Evolutionary conservation across 2,888 invertebrate species (phyloP).

Genomic region (Cephus spinipes): DNA sequence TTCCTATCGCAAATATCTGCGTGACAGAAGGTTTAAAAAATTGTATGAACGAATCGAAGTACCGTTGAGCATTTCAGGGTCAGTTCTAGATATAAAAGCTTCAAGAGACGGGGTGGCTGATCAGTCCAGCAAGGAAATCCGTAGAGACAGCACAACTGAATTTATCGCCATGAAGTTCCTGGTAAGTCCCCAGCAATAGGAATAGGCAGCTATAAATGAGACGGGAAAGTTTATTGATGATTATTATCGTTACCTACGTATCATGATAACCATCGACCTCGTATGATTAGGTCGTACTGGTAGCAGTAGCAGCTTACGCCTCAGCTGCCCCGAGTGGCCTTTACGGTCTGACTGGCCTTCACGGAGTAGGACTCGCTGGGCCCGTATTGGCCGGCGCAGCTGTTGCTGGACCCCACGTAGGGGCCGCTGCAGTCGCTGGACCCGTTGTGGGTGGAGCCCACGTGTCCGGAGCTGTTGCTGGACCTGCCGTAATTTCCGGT

Average conservation of each 20-base stretch:
- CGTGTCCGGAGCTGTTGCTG: slow-evolving; percentile 35
- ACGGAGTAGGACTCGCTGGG: slow-evolving; percentile 22
- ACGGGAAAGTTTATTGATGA: too few relatives aligned
- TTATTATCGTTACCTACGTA: too few relatives aligned
- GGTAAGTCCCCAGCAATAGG: slow-evolving; percentile 18
- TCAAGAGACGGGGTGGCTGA: slow-evolving; percentile 21
- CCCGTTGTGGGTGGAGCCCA: slow-evolving; percentile 28
- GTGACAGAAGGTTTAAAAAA: not conserved
- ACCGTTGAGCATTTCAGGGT: slow-evolving; percentile 29
- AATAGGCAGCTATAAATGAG: too few relatives aligned
- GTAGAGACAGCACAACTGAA: not conserved
- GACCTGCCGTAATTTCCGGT: slow-evolving; percentile 31
- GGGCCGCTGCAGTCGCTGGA: slow-evolving; percentile 29
- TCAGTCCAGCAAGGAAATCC: slow-evolving; percentile 21
- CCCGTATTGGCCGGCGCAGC: slow-evolving; percentile 27
- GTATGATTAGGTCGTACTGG: slow-evolving; percentile 14
- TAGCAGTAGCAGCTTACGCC: slow-evolving; percentile 29
- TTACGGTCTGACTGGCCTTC: slow-evolving; percentile 17
- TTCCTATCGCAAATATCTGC: slow-evolving; percentile 15
- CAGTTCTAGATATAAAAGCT: slow-evolving; percentile 40
- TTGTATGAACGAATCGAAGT: too few relatives aligned
- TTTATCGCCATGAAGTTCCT: slow-evolving; percentile 24
- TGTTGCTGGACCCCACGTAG: slow-evolving; percentile 32
- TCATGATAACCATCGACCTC: too few relatives aligned
- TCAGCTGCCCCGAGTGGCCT: slow-evolving; percentile 40